Base-by-base conservation (phyloP, 2,797 vertebrate genomes). In the Sebastes taczanowskii region DNA sequence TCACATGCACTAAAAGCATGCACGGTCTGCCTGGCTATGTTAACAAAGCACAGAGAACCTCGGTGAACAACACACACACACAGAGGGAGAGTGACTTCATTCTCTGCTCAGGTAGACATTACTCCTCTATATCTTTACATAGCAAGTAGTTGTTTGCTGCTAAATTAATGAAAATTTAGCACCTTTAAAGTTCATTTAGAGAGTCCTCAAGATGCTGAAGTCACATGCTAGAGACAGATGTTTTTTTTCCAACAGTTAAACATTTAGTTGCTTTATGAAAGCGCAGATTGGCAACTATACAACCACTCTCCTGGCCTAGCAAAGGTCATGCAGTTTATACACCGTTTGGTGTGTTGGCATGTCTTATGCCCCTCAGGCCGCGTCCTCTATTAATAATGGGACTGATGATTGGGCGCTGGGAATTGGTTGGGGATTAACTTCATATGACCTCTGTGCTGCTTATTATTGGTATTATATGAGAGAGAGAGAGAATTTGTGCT, bases 311-410 rank as follows among this genome's bases (percentile, higher is more conserved):
- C 59, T 27, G 10, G 6, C 11, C 60, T 5, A 6, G 6, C 52
- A 70, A 27, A 59, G 14, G 62, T 53, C 30, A 3, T 30, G 8
- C 35, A 58, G 58, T 55, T 65, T 9, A 35, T 38, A 29, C 52
- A 38, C 23, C 18, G 42, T 16, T 14, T n/a, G 29, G 29, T 67
- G 29, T 60, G 14, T 14, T 29, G 20, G 23, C 7, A 7, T 49
- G 38, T 42, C 38, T 23, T 35, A 11, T 52, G 58, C 29, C 22
- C 62, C 77, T 62, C 52, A 42, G 79, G 60, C 59, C 10, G 22
- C 22, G 8, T 55, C 65, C 77, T 74, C 20, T 74, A 52, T 76
- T 81, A 68, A 83, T 88, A 76, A 84, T 74, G 71, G 30, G 56
- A 62, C 71, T 63, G 87, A 77, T 78, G 81, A 80, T 13, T 79